A percentile compares a stretch with the other conserved stretches of the same genome.
phyloP scores from a whole-genome alignment of 1,140 invertebrate genomes.

The Micrasema minimum region DNA sequence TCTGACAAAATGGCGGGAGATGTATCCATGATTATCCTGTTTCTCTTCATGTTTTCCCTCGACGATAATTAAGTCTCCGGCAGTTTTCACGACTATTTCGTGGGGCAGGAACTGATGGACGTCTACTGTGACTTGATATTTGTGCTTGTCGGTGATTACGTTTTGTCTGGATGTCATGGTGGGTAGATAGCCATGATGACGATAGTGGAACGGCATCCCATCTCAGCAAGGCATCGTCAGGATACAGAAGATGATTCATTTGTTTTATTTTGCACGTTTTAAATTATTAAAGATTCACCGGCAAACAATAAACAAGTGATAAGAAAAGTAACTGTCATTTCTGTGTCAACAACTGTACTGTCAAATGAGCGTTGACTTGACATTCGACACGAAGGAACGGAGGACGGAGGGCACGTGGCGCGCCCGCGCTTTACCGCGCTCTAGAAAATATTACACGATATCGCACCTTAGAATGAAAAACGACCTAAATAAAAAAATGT shows the following conservation, averaged over 20 bases:
- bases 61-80: constrained; percentile 72
- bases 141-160: constrained; percentile 69
- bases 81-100: constrained; percentile 80
- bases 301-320: no score
- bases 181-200: constrained; percentile 5
- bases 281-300: no score
- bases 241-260: not conserved
- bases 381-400: no score
- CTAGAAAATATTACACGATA: no score
- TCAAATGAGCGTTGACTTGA: no score
- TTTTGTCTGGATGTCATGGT: constrained; percentile 26
- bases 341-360: no score
- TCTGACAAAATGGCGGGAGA: constrained; percentile 74
- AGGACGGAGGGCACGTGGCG: no score
- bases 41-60: constrained; percentile 78
- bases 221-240: not conserved
- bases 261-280: no score
- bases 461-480: no score
- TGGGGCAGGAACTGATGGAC: constrained; percentile 83
- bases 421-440: no score
- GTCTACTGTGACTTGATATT: constrained; percentile 74
- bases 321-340: no score
- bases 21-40: constrained; percentile 73
- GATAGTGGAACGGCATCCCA: constrained; percentile 1
- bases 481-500: no score